phyloP scores from a whole-genome alignment of 2,797 vertebrate genomes.

The Oryzias dopingdopingensis region DNA sequence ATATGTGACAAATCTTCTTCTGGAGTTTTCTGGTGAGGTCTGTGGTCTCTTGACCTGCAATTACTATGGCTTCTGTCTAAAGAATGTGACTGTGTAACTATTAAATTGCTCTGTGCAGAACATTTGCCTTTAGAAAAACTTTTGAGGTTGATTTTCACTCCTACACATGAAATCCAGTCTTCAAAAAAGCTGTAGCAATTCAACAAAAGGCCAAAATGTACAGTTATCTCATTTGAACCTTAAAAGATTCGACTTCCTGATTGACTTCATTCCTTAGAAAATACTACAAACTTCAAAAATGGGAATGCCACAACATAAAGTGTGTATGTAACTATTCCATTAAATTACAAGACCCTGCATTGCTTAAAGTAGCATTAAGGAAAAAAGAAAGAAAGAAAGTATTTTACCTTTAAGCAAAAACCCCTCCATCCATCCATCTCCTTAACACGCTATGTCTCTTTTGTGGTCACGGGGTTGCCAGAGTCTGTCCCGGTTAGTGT shows the following conservation, averaged over 20 bases:
- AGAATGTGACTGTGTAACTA: conserved; percentile 5
- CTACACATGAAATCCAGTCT: background rate
- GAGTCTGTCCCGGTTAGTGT: too few relatives aligned
- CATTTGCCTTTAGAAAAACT: background rate
- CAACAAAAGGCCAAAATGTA: background rate
- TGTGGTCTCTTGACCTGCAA: conserved; percentile 23
- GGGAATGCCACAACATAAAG: too few relatives aligned
- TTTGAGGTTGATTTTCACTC: background rate
- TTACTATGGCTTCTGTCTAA: conserved; percentile 35
- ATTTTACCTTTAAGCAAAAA: too few relatives aligned
- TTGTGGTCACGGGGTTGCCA: too few relatives aligned
- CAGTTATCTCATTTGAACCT: background rate
- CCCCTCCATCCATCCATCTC: too few relatives aligned
- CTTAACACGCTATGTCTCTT: too few relatives aligned
- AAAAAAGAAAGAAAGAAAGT: too few relatives aligned
- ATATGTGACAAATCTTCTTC: conserved; percentile 16
- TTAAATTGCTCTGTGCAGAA: conserved; percentile 19
- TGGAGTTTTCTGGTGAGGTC: conserved; percentile 22
- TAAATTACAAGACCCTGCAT: too few relatives aligned
- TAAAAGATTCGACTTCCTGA: background rate
- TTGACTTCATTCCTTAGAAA: background rate
- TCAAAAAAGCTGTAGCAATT: background rate
- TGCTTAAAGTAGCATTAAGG: too few relatives aligned
- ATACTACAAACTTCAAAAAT: background rate
- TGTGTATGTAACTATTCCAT: too few relatives aligned